Evolutionary conservation across 2,113 vertebrate species (phyloP).

Genomic region (Pica pica): DNA sequence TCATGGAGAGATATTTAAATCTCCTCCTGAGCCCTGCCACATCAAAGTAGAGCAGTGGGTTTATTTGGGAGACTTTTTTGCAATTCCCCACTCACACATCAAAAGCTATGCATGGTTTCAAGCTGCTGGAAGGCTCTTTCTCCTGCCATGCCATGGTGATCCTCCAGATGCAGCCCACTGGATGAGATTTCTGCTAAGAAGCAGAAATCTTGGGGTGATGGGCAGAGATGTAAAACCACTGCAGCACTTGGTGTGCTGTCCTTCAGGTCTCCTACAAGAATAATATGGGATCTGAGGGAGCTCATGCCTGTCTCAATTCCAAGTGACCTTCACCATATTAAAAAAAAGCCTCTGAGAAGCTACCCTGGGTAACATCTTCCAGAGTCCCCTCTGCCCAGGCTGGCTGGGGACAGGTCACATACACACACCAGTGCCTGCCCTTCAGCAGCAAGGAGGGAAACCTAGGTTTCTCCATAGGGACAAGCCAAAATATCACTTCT

Average conservation of each 20-base stretch:
- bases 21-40: neutral
- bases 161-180: neutral
- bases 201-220: neutral
- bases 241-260: neutral
- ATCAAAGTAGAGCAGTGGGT: neutral
- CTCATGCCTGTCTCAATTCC: neutral
- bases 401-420: neutral
- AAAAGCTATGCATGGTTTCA: neutral
- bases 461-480: neutral
- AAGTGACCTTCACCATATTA: neutral
- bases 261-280: neutral
- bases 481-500: neutral
- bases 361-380: accelerated
- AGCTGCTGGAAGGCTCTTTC: neutral
- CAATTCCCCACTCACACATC: neutral
- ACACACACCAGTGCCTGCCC: neutral
- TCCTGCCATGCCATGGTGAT: neutral
- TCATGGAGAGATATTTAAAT: neutral
- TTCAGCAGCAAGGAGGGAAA: neutral
- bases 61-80: neutral
- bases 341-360: neutral
- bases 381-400: neutral
- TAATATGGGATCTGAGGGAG: neutral
- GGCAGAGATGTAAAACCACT: neutral
- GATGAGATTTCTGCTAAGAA: neutral